Evolutionary conservation across 2,113 vertebrate species (phyloP).

Genomic region (Tautogolabrus adspersus): DNA sequence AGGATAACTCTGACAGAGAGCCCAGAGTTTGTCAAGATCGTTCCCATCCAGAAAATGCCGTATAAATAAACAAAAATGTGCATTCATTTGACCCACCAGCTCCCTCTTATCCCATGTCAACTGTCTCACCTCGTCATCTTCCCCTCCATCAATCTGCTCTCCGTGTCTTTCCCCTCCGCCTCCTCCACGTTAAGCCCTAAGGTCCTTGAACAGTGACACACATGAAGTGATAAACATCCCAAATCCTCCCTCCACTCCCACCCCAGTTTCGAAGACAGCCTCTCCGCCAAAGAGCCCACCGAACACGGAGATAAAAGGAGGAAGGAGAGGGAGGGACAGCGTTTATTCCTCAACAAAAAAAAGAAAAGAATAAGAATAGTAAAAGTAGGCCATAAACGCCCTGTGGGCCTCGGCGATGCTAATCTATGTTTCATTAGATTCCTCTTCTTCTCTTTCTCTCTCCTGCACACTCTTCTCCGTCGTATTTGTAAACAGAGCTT

Average conservation of each 20-base stretch:
- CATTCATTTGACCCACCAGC: constrained; percentile 13
- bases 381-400: constrained; percentile 85
- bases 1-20: background rate
- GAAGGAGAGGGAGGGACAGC: constrained; percentile 58
- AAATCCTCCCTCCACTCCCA: constrained; percentile 18
- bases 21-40: background rate
- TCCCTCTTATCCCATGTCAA: constrained; percentile 18
- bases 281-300: constrained; percentile 48
- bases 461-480: constrained; percentile 45
- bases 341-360: constrained; percentile 69
- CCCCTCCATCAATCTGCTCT: constrained; percentile 30
- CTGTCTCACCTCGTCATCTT: constrained; percentile 11
- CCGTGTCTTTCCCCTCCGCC: background rate
- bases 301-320: constrained; percentile 65
- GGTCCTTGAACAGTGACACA: constrained; percentile 48
- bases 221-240: constrained; percentile 44
- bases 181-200: constrained; percentile 32
- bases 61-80: constrained; percentile 4
- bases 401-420: constrained; percentile 73
- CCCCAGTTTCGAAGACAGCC: constrained; percentile 37
- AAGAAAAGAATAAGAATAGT: constrained; percentile 65
- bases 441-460: constrained; percentile 49
- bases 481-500: constrained; percentile 84
- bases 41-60: background rate
- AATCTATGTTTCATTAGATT: constrained; percentile 86